phyloP scores from a whole-genome alignment of 1,140 invertebrate species.

The Mycetomoellerius zeteki region DNA sequence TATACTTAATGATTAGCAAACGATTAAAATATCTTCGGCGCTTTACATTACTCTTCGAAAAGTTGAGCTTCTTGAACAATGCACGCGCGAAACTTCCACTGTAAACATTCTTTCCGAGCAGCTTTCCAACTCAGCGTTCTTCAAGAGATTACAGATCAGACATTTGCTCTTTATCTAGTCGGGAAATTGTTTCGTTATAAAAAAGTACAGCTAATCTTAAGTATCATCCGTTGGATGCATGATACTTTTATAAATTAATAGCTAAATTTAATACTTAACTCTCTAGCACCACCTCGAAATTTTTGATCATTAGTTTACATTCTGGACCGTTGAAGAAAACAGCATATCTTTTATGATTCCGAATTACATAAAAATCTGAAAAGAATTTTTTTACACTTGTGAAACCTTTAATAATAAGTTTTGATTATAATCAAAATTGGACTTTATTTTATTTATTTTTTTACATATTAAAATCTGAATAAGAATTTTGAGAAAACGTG shows the following conservation, averaged over 20 bases:
- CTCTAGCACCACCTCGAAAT: too few relatives aligned
- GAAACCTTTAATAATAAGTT: too few relatives aligned
- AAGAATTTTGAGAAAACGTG: too few relatives aligned
- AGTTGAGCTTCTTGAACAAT: constrained; percentile 38
- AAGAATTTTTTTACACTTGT: too few relatives aligned
- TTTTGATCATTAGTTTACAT: too few relatives aligned
- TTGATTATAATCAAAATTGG: too few relatives aligned
- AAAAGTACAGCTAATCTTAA: constrained; percentile 4
- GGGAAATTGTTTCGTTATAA: constrained; percentile 22
- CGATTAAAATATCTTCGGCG: constrained; percentile 12
- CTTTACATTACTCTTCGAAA: constrained; percentile 40
- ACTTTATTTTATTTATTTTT: too few relatives aligned
- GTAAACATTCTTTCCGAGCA: constrained; percentile 32
- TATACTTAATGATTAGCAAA: constrained; percentile 33
- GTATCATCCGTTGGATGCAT: neutral
- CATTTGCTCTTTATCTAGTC: constrained; percentile 44
- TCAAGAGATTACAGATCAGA: constrained; percentile 49
- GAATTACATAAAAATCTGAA: too few relatives aligned
- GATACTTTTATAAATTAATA: constrained; percentile 5
- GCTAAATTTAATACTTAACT: neutral
- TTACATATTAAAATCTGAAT: too few relatives aligned
- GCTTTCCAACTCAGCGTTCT: constrained; percentile 39
- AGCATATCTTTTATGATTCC: too few relatives aligned
- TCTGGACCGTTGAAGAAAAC: too few relatives aligned
- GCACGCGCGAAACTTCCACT: constrained; percentile 28